Base-by-base conservation (phyloP, 2,888 invertebrate genomes). In the Abrostola tripartita region DNA sequence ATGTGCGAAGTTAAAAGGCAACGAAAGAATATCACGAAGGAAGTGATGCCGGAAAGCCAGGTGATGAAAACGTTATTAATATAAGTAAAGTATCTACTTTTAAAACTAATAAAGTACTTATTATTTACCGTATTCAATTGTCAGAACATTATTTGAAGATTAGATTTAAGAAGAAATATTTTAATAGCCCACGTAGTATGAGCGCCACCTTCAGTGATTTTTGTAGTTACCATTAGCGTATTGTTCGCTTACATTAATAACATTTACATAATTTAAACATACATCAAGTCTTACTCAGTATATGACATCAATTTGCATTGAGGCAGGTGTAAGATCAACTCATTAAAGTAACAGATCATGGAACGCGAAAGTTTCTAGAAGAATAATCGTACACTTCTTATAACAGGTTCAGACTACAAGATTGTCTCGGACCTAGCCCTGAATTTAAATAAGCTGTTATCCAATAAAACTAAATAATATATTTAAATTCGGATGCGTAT, bases 361-460 rank as follows among this genome's bases (percentile, higher is more conserved):
- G 24, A 24, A 24, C 24, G 24, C 24, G 24, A 24, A 24, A 24
- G 24, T 24, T 24, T 24, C 24, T 24, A 24, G 24, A 24, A 24
- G 24, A 24, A 24, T 24, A 24, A 24, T 24, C 24, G 24, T 24
- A 24, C 7, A 59, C 47, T 24, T 38, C 47, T 24, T 38, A 9
- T 24, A 59, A 51, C 53, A 35, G 12, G 42, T 41, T 47, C 42
- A 51, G 50, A 58, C 44, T 38, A 50, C 60, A 59, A 55, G 14
- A 56, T 61, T 57, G 53, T 62, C 49, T 40, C 47, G 52, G 44
- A 65, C 47, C 58, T 52, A 59, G 61, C 51, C 68, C 47, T 66
- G 68, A 74, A 74, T 74, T 55, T 55, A 60, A 71, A 68, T 66
- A 10, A 75, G 61, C 41, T 65, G 59, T 71, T 67, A 68, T 53